Percentiles rank a stretch among this genome's conserved stretches.
phyloP scores from a whole-genome alignment of 1,140 invertebrate genomes.

The Chironomus tepperi region DNA sequence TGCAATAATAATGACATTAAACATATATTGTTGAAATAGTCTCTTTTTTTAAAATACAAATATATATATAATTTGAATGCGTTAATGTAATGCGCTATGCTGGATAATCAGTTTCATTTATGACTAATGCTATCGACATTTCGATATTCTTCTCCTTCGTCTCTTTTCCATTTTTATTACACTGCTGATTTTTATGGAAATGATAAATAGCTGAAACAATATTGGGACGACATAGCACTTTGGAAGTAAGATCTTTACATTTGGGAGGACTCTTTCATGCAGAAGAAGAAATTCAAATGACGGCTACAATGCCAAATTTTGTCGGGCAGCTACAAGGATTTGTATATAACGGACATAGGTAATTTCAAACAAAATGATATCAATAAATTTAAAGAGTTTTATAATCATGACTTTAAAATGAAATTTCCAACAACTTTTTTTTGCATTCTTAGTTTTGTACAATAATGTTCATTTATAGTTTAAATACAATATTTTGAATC shows the following conservation, averaged over 20 bases:
- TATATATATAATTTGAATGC: background rate
- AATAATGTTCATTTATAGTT: no score
- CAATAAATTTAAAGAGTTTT: no score
- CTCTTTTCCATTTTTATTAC: constrained; percentile 29
- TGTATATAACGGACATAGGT: constrained; percentile 75
- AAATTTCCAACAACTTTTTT: no score
- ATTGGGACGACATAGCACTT: constrained; percentile 62
- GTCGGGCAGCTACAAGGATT: constrained; percentile 88
- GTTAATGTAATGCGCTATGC: background rate
- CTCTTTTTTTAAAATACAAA: constrained; percentile 24
- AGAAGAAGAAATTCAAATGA: constrained; percentile 67
- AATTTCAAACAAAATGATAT: constrained; percentile 26
- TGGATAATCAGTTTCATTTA: no score
- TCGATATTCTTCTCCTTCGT: constrained; percentile 26
- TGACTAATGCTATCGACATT: background rate
- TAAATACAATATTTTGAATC: no score
- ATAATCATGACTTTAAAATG: no score
- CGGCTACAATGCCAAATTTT: constrained; percentile 68
- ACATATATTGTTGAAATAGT: background rate
- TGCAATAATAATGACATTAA: background rate
- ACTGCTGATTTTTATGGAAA: background rate
- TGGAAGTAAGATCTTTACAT: constrained; percentile 70
- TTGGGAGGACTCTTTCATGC: constrained; percentile 65
- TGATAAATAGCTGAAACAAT: constrained; percentile 60
- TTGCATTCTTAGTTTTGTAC: no score